Conservation (phyloP, 2,797 vertebrate genomes). For the Myoxocephalus aenaeus region DNA sequence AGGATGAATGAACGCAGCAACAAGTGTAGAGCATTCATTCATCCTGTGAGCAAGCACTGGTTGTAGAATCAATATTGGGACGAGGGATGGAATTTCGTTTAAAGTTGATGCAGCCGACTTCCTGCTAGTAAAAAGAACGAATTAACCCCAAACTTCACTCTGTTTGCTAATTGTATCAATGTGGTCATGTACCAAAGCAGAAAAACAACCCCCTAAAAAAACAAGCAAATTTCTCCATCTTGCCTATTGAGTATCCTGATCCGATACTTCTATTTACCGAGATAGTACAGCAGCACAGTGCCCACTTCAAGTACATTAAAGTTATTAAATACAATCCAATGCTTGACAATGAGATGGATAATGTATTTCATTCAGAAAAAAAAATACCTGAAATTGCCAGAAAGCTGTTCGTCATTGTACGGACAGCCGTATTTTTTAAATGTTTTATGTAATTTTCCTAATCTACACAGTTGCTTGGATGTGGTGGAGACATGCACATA, state of each 20-base stretch:
- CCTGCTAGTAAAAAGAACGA: background rate
- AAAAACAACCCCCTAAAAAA: background rate
- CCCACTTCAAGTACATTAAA: background rate
- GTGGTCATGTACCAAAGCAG: background rate
- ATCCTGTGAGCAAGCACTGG: constrained; percentile 5
- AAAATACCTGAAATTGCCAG: too few relatives aligned
- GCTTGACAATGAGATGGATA: background rate
- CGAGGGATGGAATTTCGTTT: constrained; percentile 17
- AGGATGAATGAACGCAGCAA: constrained; percentile 3
- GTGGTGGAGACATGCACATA: background rate
- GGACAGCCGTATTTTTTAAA: background rate
- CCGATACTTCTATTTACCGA: background rate
- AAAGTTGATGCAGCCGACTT: background rate
- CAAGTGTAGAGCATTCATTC: constrained; percentile 13
- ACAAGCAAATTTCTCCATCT: background rate
- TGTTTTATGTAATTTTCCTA: background rate
- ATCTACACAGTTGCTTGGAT: background rate
- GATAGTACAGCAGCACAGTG: background rate
- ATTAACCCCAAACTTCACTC: background rate
- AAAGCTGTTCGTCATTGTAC: too few relatives aligned
- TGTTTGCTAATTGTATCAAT: constrained; percentile 3
- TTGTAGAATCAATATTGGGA: constrained; percentile 22
- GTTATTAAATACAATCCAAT: background rate
- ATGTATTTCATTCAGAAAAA: too few relatives aligned
- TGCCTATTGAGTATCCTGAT: background rate